Percentiles rank a stretch among this genome's conserved stretches.
phyloP scores from a whole-genome alignment of 2,797 vertebrate species.

The Austrolebias charrua region DNA sequence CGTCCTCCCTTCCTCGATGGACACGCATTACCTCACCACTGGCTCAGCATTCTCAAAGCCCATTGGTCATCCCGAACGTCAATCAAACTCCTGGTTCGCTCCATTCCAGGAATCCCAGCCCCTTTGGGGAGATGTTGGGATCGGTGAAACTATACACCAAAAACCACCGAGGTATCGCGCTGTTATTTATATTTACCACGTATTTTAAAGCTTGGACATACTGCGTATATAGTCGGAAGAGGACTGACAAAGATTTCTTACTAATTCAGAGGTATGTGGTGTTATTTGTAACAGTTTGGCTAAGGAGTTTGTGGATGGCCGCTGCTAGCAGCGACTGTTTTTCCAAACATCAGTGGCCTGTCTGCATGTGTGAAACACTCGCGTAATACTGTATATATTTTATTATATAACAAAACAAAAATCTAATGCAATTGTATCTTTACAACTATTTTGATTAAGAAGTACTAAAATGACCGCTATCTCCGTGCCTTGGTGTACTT shows the following conservation, averaged over 20 bases:
- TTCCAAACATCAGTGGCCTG: slow-evolving; percentile 51
- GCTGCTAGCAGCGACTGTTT: slow-evolving; percentile 28
- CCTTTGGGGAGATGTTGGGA: slow-evolving; percentile 33
- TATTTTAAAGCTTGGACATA: not conserved
- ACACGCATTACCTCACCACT: slow-evolving; percentile 10
- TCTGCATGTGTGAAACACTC: slow-evolving; percentile 5
- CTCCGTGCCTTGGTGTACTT: not conserved
- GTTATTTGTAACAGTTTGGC: not conserved
- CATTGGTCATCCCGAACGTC: slow-evolving; percentile 53
- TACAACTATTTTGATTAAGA: not conserved
- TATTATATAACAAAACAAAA: not conserved
- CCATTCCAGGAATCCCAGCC: slow-evolving; percentile 67
- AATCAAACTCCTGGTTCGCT: slow-evolving; percentile 29
- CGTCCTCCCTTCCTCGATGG: not conserved
- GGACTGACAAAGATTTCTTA: not conserved
- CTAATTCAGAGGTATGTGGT: slow-evolving; percentile 43
- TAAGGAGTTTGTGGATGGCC: slow-evolving; percentile 2
- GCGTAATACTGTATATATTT: not conserved
- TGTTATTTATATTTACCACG: not conserved
- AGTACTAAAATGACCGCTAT: rapidly evolving
- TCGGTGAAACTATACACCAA: not conserved
- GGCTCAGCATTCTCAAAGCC: not conserved
- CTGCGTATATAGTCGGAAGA: not conserved
- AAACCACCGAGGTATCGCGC: too few relatives aligned
- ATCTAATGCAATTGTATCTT: not conserved